Evolutionary conservation across 1,140 invertebrate genomes (phyloP), one percentile per base, ranked within the genome.

Genomic region (Euborellia annulipes): DNA sequence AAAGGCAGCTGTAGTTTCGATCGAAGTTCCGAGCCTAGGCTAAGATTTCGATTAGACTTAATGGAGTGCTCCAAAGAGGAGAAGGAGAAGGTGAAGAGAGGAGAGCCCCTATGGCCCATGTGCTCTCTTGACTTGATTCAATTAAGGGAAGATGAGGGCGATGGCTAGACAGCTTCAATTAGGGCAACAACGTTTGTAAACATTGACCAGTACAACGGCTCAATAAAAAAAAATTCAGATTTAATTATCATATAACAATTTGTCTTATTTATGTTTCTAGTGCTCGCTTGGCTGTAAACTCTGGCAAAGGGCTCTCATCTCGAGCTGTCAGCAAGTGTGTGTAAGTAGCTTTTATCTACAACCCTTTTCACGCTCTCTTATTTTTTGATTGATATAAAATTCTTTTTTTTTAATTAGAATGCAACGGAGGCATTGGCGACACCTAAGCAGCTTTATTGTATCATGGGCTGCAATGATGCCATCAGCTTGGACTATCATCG

Each of bases 391-490:
- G 36, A 22, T 36, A 43, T 30, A 38, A 16, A 39, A 50, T 44
- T 37, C 37, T 6, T 50, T 30, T 50, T 36, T 47, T 52, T 36
- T 59, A 69, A 66, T 36, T 62, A 81, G 77, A 81, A 82, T 63
- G 72, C 72, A 51, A 77, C 76, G 7, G 69, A 74, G 50, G 74
- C 76, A 53, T 61, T 75, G 19, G 60, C 79, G 34, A 71, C 75
- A 49, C 71, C 74, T 7, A 72, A 80, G 55, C 74, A 79, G 60
- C 60, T 85, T 3, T 83, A 81, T 55, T 85, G 82, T 58, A 74
- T 81, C n/a, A 73, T 79, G 61, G 84, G 80, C 44, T 82, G 86
- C 62, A 77, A 82, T 62, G 73, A 81, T 60, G 80, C 83, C 37
- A 60, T 85, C 41, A 79, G 76, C 53, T 63, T 71, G 47, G 82